Base-by-base conservation (phyloP, 2,113 vertebrate species). In the Ictidomys tridecemlineatus region DNA sequence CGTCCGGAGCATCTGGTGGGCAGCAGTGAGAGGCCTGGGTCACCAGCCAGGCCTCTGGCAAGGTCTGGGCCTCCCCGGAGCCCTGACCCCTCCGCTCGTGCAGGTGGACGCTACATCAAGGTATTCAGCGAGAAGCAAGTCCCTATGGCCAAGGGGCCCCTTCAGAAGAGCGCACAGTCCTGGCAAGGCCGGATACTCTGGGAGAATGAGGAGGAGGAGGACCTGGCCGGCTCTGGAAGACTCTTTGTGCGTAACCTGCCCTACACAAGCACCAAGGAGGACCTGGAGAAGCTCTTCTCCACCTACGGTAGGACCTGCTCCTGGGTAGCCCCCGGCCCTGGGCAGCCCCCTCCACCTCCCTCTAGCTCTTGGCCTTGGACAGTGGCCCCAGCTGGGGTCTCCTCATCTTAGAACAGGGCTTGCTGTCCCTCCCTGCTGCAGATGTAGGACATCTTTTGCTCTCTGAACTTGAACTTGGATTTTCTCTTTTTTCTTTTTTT, bases 221-320 rank as follows among this genome's bases (percentile, higher is more conserved):
- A 99, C 70, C 98, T 99, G 80, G 98, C 99, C 0, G 99, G 99
- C 51, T 99, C 99, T 0, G 99, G 99, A 42, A 98, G 99, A 13
- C 99, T 99, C 10, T 99, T 99, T 76, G 97, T 99, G 94, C 98
- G 99, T 94, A 99, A 99, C 94, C 99, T 99, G 93, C 99, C 99
- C 8, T 99, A 99, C 96, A 99, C 99, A 16, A 99, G 99, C 98
- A 99, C 99, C 0, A 99, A 99, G 97, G 99, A 99, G 51, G 99
- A 99, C 79, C 97, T 99, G 93, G 99, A 99, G 92, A 98, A 99
- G 76, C 95, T 99, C 1, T 99, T 99, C 85, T 97, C 98, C 1
- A 99, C 99, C 97, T 99, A 99, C 0, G 99, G 99, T 99, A 94
- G 51, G 98, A 30, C 24, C 8, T 4, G 26, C 26, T 30, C 13